Percentiles rank a stretch among this genome's conserved stretches.
These are phyloP conservation scores for Phenganax subtilis DNA, from an alignment of 92 coral and sea anemone genomes.

Conservation along the genomic window DNA sequence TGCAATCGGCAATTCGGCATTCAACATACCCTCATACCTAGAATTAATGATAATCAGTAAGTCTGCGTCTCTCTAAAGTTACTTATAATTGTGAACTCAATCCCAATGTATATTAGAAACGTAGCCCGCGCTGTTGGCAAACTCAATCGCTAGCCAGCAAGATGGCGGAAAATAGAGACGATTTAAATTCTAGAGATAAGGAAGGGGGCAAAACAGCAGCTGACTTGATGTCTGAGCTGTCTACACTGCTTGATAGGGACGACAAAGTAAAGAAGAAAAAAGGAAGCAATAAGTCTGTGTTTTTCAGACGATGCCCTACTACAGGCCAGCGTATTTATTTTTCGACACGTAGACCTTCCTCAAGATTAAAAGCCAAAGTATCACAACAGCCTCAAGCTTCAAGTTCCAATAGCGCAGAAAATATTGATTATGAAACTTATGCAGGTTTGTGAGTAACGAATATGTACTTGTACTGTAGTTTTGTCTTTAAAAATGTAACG, in stretches of 20 bases:
- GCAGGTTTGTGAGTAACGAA: background rate
- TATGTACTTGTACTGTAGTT: too few species aligned
- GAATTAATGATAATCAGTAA: too few species aligned
- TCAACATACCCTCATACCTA: too few species aligned
- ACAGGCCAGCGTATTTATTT: conserved; percentile 5
- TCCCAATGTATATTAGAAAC: too few species aligned
- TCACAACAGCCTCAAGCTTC: too few species aligned
- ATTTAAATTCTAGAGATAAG: too few species aligned
- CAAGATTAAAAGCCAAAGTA: background rate
- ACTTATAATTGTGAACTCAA: too few species aligned
- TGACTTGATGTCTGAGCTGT: conserved; percentile 12
- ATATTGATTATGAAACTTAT: background rate
- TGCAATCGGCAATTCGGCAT: too few species aligned
- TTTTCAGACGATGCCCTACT: background rate
- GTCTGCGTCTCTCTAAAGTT: too few species aligned
- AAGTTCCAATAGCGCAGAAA: background rate
- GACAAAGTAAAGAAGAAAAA: background rate
- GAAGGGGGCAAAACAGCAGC: conserved; percentile 4
- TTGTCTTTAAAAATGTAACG: too few species aligned
- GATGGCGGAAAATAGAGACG: conserved; percentile 13
- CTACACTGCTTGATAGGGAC: background rate
- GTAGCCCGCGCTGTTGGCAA: too few species aligned
- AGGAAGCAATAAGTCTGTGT: background rate
- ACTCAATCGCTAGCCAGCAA: too few species aligned
- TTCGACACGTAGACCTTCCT: background rate